A percentile compares a stretch with the other conserved stretches of the same genome.
These are phyloP conservation scores for Callithrix jacchus DNA, from an alignment of 2,113 vertebrate species.

Conservation along the genomic window DNA sequence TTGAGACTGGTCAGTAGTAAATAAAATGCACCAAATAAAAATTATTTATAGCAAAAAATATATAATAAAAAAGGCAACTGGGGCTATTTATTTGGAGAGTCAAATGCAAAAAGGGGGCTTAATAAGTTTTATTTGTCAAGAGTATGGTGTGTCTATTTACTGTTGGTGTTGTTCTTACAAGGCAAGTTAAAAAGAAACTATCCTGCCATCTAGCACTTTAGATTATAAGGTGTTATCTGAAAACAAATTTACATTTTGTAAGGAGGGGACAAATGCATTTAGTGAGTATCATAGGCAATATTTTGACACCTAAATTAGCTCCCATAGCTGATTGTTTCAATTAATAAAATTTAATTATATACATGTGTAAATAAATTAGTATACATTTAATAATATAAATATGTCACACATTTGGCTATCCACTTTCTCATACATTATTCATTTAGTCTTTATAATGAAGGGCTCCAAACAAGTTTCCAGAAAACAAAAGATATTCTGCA, in stretches of 20 bases:
- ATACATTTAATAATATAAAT: background rate
- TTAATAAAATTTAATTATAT: constrained; percentile 48
- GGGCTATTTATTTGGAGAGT: background rate
- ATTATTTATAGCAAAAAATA: background rate
- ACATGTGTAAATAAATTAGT: constrained; percentile 34
- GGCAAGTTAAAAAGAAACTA: background rate
- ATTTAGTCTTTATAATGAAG: background rate
- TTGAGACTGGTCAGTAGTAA: background rate
- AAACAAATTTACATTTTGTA: constrained; percentile 3
- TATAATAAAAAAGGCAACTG: background rate
- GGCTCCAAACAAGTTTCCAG: background rate
- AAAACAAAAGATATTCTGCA: background rate
- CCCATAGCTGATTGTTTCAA: constrained; percentile 29
- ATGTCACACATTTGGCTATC: background rate
- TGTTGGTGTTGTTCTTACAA: background rate
- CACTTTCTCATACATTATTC: background rate
- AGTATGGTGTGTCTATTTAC: background rate
- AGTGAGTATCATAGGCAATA: background rate
- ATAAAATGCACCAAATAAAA: background rate
- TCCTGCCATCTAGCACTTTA: background rate
- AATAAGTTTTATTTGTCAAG: background rate
- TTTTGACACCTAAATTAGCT: constrained; percentile 39
- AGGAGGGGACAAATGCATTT: background rate
- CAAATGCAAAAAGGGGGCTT: background rate
- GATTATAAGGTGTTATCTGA: background rate